These are phyloP conservation scores for Musca vetustissima DNA, from an alignment of 1,140 invertebrate species.

Conservation along the genomic window DNA sequence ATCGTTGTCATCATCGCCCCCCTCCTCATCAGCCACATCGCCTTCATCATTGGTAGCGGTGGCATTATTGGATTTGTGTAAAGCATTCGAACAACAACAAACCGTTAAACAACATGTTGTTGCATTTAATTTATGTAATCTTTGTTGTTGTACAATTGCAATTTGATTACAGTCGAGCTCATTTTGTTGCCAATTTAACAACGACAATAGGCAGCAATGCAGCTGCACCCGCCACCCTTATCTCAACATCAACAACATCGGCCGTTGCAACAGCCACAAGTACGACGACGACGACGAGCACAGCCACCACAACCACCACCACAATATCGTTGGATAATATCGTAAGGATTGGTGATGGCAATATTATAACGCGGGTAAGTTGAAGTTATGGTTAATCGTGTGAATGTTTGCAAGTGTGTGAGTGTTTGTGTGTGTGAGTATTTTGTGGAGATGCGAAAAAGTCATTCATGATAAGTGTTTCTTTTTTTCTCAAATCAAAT, in stretches of 20 bases:
- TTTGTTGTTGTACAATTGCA: neutral
- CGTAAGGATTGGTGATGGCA: conserved; percentile 49
- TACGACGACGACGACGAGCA: neutral
- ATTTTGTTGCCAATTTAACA: neutral
- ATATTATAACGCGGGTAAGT: conserved; percentile 45
- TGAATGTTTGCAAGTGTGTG: too few relatives aligned
- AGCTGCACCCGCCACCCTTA: neutral
- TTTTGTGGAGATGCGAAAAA: too few relatives aligned
- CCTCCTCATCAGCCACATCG: neutral
- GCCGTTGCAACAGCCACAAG: conserved; percentile 24
- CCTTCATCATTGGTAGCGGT: conserved; percentile 4
- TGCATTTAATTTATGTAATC: conserved; percentile 21
- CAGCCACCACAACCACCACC: conserved; percentile 6
- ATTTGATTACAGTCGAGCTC: neutral
- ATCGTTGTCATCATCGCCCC: neutral
- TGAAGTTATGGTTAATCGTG: too few relatives aligned
- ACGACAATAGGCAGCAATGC: neutral
- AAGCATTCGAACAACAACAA: neutral
- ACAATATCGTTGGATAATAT: conserved; percentile 30
- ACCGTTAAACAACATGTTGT: conserved; percentile 4
- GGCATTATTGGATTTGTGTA: neutral
- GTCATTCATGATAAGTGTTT: too few relatives aligned
- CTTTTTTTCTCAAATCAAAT: too few relatives aligned
- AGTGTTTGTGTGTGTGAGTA: too few relatives aligned
- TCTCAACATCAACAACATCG: neutral